Evolutionary conservation across 2,113 vertebrate species (phyloP).

Genomic region (Plectropomus leopardus): DNA sequence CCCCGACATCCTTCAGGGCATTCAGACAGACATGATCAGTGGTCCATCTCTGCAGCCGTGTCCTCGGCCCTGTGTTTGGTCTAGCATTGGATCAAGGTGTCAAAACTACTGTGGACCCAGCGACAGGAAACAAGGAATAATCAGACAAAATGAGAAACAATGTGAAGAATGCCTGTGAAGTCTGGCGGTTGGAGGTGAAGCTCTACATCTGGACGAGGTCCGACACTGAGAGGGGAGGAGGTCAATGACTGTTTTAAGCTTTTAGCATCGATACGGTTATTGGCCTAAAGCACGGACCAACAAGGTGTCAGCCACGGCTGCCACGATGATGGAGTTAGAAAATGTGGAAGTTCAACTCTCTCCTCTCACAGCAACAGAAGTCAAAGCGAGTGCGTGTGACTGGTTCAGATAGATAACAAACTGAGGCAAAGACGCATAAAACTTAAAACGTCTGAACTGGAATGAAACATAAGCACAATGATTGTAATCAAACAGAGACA

Average conservation of each 20-base stretch:
- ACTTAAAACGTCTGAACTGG: too few relatives aligned
- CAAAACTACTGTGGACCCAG: conserved; percentile 48
- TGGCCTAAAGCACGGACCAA: conserved; percentile 33
- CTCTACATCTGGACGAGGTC: conserved; percentile 58
- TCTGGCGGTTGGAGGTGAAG: conserved; percentile 39
- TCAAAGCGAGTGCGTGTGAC: background rate
- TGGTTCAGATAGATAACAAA: background rate
- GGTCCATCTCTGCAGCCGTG: conserved; percentile 8
- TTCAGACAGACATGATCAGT: conserved; percentile 10
- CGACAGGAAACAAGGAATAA: conserved; percentile 62
- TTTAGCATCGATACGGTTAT: conserved; percentile 45
- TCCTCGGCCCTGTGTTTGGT: conserved; percentile 70
- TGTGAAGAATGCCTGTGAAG: conserved; percentile 75
- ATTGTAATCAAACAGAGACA: background rate
- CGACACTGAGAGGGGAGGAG: conserved; percentile 50
- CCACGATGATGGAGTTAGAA: conserved; percentile 20
- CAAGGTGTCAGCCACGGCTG: background rate
- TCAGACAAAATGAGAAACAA: conserved; percentile 49
- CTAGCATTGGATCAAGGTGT: conserved; percentile 75
- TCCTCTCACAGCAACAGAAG: background rate
- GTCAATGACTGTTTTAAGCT: conserved; percentile 56
- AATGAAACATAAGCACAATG: background rate
- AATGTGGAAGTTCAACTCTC: background rate
- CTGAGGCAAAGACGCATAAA: too few relatives aligned
- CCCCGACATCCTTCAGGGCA: conserved; percentile 50